Base-by-base conservation (phyloP, 2,888 invertebrate genomes). In the Crepidodera aurea region DNA sequence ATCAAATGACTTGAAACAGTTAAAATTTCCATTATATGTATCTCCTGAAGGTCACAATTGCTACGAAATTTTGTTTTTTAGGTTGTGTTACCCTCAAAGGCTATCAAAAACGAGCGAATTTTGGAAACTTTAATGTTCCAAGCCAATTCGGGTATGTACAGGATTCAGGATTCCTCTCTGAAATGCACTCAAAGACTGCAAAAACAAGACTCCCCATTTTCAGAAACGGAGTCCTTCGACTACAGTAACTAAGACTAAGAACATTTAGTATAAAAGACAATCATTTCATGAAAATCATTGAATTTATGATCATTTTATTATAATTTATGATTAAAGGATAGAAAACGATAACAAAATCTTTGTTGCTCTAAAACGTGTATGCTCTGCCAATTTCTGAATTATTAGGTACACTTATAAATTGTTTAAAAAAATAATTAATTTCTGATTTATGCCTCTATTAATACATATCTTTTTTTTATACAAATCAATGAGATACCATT, bases 91-190 rank as follows among this genome's bases (percentile, higher is more conserved):
- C 96, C 95, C 48, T 93, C 94, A 64, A 96, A 95, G 80, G 93
- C 94, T 46, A 93, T 96, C 73, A 93, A 92, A 79, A 94, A 96
- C 81, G 95, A 96, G 81, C 86, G 91, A 59, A 96, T 96, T 71
- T 84, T 96, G 76, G 94, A 95, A 80, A 96, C 96, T 2, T 84
- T 96, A 48, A 94, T 94, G 92, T 92, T 90, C 82, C 96, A 96
- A 82, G 95, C 95, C 53, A 94, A 94, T 81, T 89, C 93, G 1
- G 96, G 96, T 42, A 94, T 94, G 86, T 96, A 94, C 82, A 86
- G 94, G 63, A 92, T 95, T 78, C 93, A 94, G 78, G 94, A 94
- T 80, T 89, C 89, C 71, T 92, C 92, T 75, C 92, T 93, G 81
- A 94, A 92, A 71, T 95, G 93, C 79, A 91, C 93, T 75, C 91